phyloP scores from a whole-genome alignment of 37 sponge, comb jelly and placozoan genomes.

The Axinella damicornis region DNA sequence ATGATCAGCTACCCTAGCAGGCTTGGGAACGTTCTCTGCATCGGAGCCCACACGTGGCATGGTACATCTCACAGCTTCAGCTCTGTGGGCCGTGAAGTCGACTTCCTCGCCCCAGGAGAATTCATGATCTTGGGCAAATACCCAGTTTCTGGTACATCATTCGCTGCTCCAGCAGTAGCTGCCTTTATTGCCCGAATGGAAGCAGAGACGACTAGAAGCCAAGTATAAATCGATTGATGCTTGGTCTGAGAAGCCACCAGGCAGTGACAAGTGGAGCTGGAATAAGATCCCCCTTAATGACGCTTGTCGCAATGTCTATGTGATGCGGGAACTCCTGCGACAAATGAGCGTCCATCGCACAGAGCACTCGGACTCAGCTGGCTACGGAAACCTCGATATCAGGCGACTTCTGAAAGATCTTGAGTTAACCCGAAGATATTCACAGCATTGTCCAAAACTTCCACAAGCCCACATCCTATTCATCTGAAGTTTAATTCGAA shows the following conservation, averaged over 20 bases:
- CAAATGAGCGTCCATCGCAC: background rate
- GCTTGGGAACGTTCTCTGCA: background rate
- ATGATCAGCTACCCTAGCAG: background rate
- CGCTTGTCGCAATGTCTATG: background rate
- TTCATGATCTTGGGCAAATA: background rate
- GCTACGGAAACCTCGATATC: background rate
- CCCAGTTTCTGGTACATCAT: background rate
- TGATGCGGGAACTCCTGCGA: background rate
- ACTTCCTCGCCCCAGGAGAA: background rate
- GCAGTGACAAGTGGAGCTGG: background rate
- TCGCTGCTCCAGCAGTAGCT: slow-evolving; percentile 9
- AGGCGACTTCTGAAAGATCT: too few relatives aligned
- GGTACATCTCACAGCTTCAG: background rate
- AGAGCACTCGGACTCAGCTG: background rate
- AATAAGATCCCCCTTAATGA: background rate
- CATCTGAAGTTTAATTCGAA: too few relatives aligned
- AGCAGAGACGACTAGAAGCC: background rate
- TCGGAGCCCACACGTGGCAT: background rate
- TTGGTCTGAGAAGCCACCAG: background rate
- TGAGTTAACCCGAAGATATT: too few relatives aligned
- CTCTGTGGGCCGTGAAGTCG: background rate
- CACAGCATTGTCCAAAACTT: too few relatives aligned
- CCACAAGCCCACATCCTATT: too few relatives aligned
- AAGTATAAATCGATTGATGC: background rate
- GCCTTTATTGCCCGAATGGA: background rate